These are phyloP conservation scores for Hystrix brachyura DNA, from an alignment of 2,113 vertebrate genomes.

Conservation along the genomic window DNA sequence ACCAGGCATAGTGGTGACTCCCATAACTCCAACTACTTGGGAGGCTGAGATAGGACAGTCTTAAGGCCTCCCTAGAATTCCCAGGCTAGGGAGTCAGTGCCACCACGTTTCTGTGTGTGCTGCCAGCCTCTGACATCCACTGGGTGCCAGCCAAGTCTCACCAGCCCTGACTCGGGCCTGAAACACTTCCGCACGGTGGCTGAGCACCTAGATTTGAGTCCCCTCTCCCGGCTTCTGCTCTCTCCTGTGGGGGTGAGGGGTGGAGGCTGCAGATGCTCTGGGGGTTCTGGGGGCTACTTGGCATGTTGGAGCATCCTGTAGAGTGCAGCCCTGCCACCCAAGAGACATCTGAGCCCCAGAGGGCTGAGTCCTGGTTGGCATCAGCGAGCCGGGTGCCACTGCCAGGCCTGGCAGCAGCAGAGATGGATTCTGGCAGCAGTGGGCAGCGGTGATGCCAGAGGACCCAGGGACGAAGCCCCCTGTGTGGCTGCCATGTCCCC, in stretches of 20 bases:
- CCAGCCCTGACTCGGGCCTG: neutral
- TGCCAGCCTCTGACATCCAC: neutral
- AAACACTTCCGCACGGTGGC: too few relatives aligned
- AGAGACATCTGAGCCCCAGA: too few relatives aligned
- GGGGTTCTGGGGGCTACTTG: too few relatives aligned
- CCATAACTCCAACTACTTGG: neutral
- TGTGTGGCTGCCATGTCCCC: too few relatives aligned
- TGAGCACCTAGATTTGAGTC: too few relatives aligned
- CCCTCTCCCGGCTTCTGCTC: too few relatives aligned
- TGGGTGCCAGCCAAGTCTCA: neutral
- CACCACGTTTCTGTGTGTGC: neutral
- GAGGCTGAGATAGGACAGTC: neutral
- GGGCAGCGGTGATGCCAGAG: neutral
- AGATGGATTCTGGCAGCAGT: neutral
- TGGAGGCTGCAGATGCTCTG: too few relatives aligned
- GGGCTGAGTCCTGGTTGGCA: neutral
- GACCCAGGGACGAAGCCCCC: too few relatives aligned
- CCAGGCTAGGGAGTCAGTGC: neutral
- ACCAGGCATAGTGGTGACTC: neutral
- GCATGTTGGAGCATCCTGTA: too few relatives aligned
- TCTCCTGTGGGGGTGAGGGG: too few relatives aligned
- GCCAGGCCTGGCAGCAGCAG: neutral
- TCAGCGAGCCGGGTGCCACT: neutral
- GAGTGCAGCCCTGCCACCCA: too few relatives aligned
- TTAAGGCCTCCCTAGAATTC: neutral